phyloP scores from a whole-genome alignment of 2,888 invertebrate species.

The Zele albiditarsus region DNA sequence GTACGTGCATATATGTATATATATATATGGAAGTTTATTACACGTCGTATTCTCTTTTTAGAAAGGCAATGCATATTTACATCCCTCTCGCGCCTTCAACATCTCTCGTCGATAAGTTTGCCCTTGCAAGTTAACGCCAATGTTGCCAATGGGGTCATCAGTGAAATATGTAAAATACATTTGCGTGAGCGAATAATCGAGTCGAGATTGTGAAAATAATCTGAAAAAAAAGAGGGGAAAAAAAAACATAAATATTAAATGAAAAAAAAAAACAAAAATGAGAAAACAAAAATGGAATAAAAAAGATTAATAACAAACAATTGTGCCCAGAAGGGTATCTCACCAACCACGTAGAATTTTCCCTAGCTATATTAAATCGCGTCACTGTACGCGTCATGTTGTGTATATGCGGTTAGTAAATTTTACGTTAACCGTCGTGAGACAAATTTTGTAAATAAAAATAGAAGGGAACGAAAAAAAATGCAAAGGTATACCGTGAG shows the following conservation, averaged over 20 bases:
- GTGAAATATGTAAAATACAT: conserved; percentile 7
- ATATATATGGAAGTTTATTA: conserved; percentile 17
- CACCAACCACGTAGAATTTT: conserved; percentile 19
- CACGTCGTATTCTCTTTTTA: conserved; percentile 8
- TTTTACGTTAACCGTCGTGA: neutral
- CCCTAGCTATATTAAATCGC: conserved; percentile 2
- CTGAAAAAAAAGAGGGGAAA: neutral
- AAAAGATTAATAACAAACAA: conserved; percentile 12
- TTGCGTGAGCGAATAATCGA: conserved; percentile 14
- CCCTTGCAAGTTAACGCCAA: neutral
- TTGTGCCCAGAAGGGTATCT: neutral
- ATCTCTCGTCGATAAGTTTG: neutral
- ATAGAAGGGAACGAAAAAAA: conserved; percentile 21
- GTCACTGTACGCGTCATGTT: neutral
- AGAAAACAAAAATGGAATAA: neutral
- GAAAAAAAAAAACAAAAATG: conserved; percentile 16
- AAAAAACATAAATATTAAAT: neutral
- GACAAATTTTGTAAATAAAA: neutral
- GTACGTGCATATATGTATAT: conserved; percentile 19
- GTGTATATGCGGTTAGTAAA: neutral
- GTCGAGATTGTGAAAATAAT: conserved; percentile 3
- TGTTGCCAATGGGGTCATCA: conserved; percentile 25
- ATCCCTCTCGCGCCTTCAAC: neutral
- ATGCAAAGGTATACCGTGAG: conserved; percentile 37
- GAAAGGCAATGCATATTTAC: conserved; percentile 3